Evolutionary conservation across 2,888 invertebrate genomes (phyloP).

Genomic region (Caenorhabditis virilis): DNA sequence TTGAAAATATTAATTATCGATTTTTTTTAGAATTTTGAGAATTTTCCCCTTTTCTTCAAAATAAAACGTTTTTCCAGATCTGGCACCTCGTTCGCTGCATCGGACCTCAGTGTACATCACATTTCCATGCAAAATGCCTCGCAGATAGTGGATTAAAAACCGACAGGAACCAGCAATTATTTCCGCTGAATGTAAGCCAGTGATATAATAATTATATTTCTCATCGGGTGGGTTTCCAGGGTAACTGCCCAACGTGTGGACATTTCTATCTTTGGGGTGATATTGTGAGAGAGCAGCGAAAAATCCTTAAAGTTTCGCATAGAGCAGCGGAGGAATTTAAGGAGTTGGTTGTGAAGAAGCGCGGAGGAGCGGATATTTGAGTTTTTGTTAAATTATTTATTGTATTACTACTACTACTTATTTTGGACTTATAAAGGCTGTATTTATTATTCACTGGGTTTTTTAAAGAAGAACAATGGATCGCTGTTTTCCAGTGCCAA

Average conservation of each 20-base stretch:
- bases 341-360: too few relatives aligned
- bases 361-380: too few relatives aligned
- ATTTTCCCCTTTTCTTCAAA: too few relatives aligned
- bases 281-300: constrained; percentile 58
- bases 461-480: too few relatives aligned
- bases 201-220: too few relatives aligned
- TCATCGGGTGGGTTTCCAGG: constrained; percentile 11
- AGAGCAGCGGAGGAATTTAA: constrained; percentile 20
- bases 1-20: too few relatives aligned
- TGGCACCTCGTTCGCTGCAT: constrained; percentile 28
- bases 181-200: constrained; percentile 12
- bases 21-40: not conserved
- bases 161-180: constrained; percentile 23
- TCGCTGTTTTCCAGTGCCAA: too few relatives aligned
- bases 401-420: too few relatives aligned
- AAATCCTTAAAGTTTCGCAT: constrained; percentile 25
- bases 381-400: too few relatives aligned
- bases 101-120: constrained; percentile 25
- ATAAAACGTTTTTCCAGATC: constrained; percentile 16
- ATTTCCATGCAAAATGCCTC: constrained; percentile 54
- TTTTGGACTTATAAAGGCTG: too few relatives aligned
- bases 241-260: constrained; percentile 52
- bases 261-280: constrained; percentile 61
- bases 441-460: too few relatives aligned
- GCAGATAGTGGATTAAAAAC: too few relatives aligned